These are phyloP conservation scores for Rhimphoctona megacephalus DNA, from an alignment of 2,888 invertebrate species.

Conservation along the genomic window DNA sequence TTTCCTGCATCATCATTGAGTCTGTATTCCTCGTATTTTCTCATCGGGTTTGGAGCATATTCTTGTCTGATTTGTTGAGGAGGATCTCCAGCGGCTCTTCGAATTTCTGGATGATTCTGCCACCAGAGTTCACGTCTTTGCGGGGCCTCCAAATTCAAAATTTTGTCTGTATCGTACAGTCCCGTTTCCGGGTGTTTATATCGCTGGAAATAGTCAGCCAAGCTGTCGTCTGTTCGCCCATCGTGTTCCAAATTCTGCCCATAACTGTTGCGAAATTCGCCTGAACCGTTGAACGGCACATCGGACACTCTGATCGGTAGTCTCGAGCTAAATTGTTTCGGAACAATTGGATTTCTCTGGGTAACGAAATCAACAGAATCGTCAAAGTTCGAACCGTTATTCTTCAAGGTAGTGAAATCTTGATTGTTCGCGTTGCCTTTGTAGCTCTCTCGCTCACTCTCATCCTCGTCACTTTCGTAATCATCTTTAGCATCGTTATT, in stretches of 20 bases:
- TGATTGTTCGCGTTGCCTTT: conserved; percentile 60
- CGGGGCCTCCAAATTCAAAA: conserved; percentile 55
- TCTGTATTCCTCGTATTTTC: conserved; percentile 80
- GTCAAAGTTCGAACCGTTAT: conserved; percentile 53
- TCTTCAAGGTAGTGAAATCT: conserved; percentile 60
- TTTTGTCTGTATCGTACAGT: conserved; percentile 68
- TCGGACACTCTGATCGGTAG: conserved; percentile 69
- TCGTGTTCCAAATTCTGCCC: conserved; percentile 79
- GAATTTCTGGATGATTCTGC: conserved; percentile 14
- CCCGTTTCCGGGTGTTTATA: conserved; percentile 76
- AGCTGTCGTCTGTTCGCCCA: conserved; percentile 77
- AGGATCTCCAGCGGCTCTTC: neutral
- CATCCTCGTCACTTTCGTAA: neutral
- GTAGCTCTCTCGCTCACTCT: neutral
- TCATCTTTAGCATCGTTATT: neutral
- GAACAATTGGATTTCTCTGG: neutral
- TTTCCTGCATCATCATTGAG: conserved; percentile 65
- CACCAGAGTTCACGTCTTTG: conserved; percentile 52
- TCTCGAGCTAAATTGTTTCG: conserved; percentile 44
- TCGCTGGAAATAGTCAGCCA: conserved; percentile 77
- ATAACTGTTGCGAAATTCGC: conserved; percentile 80
- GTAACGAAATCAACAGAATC: conserved; percentile 23
- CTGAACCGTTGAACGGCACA: conserved; percentile 61
- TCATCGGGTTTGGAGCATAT: conserved; percentile 68
- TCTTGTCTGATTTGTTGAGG: conserved; percentile 56